Evolutionary conservation across 1,140 invertebrate genomes (phyloP).

Genomic region (Achroia grisella): DNA sequence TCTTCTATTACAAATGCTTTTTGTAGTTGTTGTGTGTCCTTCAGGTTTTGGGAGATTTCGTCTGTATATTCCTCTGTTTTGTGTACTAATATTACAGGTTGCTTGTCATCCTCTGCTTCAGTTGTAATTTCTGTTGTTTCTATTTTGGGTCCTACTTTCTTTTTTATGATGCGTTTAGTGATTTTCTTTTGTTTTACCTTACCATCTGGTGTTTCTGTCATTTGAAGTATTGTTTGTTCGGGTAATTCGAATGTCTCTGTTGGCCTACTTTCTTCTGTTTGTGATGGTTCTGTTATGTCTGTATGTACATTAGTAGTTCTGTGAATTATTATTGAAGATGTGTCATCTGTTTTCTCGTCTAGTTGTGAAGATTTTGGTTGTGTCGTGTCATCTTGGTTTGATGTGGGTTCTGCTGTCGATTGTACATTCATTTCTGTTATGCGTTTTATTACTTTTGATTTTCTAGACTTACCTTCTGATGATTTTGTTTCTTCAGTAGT

Average conservation of each 20-base stretch:
- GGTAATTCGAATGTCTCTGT: slow-evolving; percentile 1
- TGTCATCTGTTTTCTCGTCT: slow-evolving; percentile 14
- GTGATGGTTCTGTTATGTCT: slow-evolving; percentile 11
- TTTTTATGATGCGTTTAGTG: slow-evolving; percentile 37
- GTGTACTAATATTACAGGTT: slow-evolving; percentile 18
- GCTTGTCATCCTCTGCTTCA: slow-evolving; percentile 35
- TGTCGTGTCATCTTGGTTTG: slow-evolving; percentile 14
- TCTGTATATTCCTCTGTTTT: slow-evolving; percentile 2
- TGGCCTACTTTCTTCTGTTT: slow-evolving; percentile 28
- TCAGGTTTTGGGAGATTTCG: slow-evolving; percentile 18
- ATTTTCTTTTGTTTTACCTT: slow-evolving; percentile 21
- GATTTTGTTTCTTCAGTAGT: slow-evolving; percentile 7
- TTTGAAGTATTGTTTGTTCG: slow-evolving; percentile 13
- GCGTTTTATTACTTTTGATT: slow-evolving; percentile 5
- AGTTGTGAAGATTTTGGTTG: slow-evolving; percentile 8
- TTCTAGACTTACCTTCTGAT: slow-evolving; percentile 17
- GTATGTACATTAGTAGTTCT: slow-evolving; percentile 8
- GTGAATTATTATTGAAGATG: no score
- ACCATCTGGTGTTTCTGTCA: slow-evolving; percentile 17
- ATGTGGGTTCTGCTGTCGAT: slow-evolving; percentile 27
- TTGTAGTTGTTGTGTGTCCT: slow-evolving; percentile 22
- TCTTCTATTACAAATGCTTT: slow-evolving; percentile 26
- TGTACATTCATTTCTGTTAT: slow-evolving; percentile 41
- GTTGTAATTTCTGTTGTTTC: slow-evolving; percentile 42
- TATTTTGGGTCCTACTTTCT: slow-evolving; percentile 31